Conservation (phyloP, 2,113 vertebrate species). For the Noturus placidus region DNA sequence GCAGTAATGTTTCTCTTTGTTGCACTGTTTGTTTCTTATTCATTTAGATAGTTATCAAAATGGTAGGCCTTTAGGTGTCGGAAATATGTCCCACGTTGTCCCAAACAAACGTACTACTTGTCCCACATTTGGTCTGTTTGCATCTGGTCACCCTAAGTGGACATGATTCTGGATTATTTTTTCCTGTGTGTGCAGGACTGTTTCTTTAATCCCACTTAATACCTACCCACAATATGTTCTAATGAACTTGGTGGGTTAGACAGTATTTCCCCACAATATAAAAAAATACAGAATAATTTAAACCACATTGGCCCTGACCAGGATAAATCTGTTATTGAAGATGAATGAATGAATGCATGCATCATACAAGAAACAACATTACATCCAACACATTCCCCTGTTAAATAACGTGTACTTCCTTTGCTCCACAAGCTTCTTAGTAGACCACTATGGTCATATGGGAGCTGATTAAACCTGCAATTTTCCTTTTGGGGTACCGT, state of each 20-base stretch:
- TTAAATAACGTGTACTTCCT: background rate
- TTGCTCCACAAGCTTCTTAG: background rate
- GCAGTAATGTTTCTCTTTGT: too few relatives aligned
- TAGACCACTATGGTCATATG: background rate
- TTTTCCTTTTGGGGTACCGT: background rate
- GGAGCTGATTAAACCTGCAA: background rate
- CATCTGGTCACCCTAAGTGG: too few relatives aligned
- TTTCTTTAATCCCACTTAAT: background rate
- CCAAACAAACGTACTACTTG: too few relatives aligned
- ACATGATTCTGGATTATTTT: background rate
- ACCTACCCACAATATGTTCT: background rate
- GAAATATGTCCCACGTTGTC: too few relatives aligned
- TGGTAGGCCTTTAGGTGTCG: too few relatives aligned
- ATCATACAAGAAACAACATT: background rate
- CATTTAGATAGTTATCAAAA: too few relatives aligned
- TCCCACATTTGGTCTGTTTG: too few relatives aligned
- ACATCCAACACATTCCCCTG: background rate
- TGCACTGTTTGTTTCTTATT: too few relatives aligned
- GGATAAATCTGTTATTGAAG: background rate
- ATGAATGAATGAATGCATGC: background rate
- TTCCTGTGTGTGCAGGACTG: background rate
- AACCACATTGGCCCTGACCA: background rate
- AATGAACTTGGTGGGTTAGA: background rate
- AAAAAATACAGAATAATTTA: background rate
- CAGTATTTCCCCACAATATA: background rate